A percentile compares a stretch with the other conserved stretches of the same genome.
Conservation (phyloP, 1,140 invertebrate species). For the Ladona fulva region DNA sequence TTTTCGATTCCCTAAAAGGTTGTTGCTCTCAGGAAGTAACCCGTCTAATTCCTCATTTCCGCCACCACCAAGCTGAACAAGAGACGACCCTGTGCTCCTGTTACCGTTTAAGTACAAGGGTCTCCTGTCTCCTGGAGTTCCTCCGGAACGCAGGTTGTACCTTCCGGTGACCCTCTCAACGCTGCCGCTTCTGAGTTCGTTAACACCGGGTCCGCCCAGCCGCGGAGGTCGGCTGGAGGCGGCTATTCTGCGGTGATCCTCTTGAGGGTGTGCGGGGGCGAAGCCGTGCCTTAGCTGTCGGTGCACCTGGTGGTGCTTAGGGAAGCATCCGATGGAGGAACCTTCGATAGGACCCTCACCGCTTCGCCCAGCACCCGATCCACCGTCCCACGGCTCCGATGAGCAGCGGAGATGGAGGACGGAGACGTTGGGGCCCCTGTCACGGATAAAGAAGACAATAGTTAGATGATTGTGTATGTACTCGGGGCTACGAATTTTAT, state of each 20-base stretch:
- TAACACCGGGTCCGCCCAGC: conserved; percentile 28
- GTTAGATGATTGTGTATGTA: too few species aligned
- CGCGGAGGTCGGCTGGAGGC: conserved; percentile 32
- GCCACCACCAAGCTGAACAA: conserved; percentile 24
- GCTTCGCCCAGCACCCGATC: conserved; percentile 22
- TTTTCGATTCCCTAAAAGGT: conserved; percentile 8
- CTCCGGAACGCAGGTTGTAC: neutral
- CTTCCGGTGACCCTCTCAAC: conserved; percentile 34
- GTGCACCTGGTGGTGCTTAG: conserved; percentile 28
- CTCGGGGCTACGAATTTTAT: too few species aligned
- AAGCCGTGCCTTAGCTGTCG: conserved; percentile 17
- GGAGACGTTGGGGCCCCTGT: conserved; percentile 46
- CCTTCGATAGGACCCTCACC: conserved; percentile 26
- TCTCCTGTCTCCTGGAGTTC: neutral
- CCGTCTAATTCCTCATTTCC: conserved; percentile 4
- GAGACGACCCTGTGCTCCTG: conserved; percentile 33
- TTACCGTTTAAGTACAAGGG: neutral
- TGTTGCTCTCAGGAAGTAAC: conserved; percentile 18
- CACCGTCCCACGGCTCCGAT: conserved; percentile 44
- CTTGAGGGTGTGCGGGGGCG: conserved; percentile 26
- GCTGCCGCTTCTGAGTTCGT: conserved; percentile 32
- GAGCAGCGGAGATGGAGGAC: conserved; percentile 44
- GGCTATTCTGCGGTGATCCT: conserved; percentile 29
- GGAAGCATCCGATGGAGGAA: conserved; percentile 32
- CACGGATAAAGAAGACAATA: conserved; percentile 28